Percentiles rank a stretch among this genome's conserved stretches.
phyloP scores from a whole-genome alignment of 2,113 vertebrate genomes.

The Peromyscus maniculatus region DNA sequence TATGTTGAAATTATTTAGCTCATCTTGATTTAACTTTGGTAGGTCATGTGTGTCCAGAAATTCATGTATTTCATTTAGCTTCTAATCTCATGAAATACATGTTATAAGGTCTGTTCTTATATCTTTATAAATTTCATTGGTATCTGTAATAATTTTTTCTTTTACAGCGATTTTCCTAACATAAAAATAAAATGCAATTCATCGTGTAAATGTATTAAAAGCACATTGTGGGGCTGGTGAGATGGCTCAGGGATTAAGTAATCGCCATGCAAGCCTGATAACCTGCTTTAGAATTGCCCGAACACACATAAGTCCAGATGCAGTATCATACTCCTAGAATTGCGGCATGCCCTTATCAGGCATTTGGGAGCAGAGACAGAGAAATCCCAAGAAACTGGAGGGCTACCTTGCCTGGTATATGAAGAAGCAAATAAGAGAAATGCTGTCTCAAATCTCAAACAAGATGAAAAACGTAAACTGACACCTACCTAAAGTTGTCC shows the following conservation, averaged over 20 bases:
- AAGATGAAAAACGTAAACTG: background rate
- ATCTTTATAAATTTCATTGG: background rate
- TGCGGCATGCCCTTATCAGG: background rate
- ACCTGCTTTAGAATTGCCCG: background rate
- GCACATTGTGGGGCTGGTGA: background rate
- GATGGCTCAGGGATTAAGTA: background rate
- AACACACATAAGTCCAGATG: background rate
- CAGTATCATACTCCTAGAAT: background rate
- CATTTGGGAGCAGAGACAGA: background rate
- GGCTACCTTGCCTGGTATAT: background rate
- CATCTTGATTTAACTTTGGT: background rate
- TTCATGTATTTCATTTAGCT: background rate
- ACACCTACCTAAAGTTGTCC: background rate
- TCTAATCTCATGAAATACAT: background rate
- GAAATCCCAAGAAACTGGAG: too few relatives aligned
- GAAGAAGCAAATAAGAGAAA: too few relatives aligned
- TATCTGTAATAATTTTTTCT: background rate
- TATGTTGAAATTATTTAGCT: background rate
- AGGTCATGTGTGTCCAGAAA: background rate
- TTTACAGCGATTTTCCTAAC: background rate
- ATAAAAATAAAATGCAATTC: background rate
- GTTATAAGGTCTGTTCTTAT: background rate
- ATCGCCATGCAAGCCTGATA: background rate
- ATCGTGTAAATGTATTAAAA: background rate
- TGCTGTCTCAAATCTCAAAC: background rate